Base-by-base conservation (phyloP, 2,888 invertebrate genomes). In the Melinaea marsaeus region DNA sequence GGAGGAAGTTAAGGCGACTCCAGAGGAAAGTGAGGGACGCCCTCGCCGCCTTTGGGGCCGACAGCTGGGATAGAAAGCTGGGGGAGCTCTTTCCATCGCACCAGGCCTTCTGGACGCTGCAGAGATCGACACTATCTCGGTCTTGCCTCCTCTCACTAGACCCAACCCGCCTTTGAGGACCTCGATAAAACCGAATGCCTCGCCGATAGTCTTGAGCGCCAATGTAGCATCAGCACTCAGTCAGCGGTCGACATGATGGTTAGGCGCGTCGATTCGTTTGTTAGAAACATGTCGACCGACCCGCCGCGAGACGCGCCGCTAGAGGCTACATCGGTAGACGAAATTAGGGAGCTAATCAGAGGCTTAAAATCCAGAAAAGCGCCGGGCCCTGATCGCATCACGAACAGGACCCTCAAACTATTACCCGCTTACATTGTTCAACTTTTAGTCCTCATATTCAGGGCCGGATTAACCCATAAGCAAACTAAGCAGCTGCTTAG, bases 61-160 rank as follows among this genome's bases (percentile, higher is more conserved):
- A 22, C 22, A 22, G 22, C 22, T 22, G 22, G 22, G 0, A 22
- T 22, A 22, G 22, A 22, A 22, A 22, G 22, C 22, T 22, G 22
- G 22, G 22, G 22, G 22, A 0, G 22, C 22, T 22, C 13, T 2
- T 0, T 11, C 47, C 47, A 11, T 2, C 47, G n/a, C 2, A 47
- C 11, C 47, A n/a, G 4, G 47, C 47, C 2, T 47, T 47, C 47
- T 47, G 47, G 47, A 4, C 47, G 47, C n/a, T 47, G 47, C 9
- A 47, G 47, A 6, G 47, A 3, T 11, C 7, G 22, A 48, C 13
- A 22, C 48, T 13, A 13, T 37, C 37, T 37, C 37, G n/a, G 42
- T 3, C 6, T n/a, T 57, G 42, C 57, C 57, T 34, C 42, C 57
- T 11, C n/a, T 57, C 34, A 4, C 13, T 13, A 37, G 57, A 67